These are phyloP conservation scores for Pangasius sanitwongsei DNA, from an alignment of 2,797 vertebrate species.

Conservation along the genomic window DNA sequence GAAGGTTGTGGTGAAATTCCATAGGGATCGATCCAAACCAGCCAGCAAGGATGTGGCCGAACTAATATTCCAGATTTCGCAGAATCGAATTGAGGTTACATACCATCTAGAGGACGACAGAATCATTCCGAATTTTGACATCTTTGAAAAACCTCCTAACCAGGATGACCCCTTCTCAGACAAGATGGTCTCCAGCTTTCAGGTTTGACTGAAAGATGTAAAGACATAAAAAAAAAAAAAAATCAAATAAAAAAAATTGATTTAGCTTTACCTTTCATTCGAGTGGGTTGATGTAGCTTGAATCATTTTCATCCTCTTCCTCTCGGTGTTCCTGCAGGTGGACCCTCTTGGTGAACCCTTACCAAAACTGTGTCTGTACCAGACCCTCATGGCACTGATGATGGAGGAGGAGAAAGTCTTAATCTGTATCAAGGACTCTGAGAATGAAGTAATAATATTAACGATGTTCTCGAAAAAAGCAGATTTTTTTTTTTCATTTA, in stretches of 20 bases:
- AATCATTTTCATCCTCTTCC: background rate
- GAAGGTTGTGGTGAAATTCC: slow-evolving; percentile 81
- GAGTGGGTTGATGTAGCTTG: background rate
- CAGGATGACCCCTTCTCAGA: slow-evolving; percentile 66
- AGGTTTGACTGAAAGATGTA: slow-evolving; percentile 65
- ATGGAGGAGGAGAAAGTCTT: slow-evolving; percentile 68
- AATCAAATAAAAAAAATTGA: too few relatives aligned
- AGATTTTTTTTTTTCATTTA: background rate
- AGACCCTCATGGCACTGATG: slow-evolving; percentile 70
- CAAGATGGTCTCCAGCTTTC: slow-evolving; percentile 74
- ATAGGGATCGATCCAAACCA: slow-evolving; percentile 71
- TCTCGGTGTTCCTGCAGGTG: slow-evolving; percentile 63
- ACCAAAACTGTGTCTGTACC: slow-evolving; percentile 71
- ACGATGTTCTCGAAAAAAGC: background rate
- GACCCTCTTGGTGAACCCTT: slow-evolving; percentile 71
- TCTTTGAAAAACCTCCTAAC: slow-evolving; percentile 71
- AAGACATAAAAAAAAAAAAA: background rate
- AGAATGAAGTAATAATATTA: slow-evolving; percentile 75
- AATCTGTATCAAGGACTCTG: slow-evolving; percentile 70
- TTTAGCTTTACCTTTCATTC: background rate
- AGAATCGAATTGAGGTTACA: slow-evolving; percentile 74
- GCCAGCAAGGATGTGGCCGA: slow-evolving; percentile 79
- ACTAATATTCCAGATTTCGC: slow-evolving; percentile 70
- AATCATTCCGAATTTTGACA: slow-evolving; percentile 74
- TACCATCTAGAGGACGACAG: slow-evolving; percentile 75